Evolutionary conservation across 1,140 invertebrate species (phyloP).

Genomic region (Scaptomyza pallida): DNA sequence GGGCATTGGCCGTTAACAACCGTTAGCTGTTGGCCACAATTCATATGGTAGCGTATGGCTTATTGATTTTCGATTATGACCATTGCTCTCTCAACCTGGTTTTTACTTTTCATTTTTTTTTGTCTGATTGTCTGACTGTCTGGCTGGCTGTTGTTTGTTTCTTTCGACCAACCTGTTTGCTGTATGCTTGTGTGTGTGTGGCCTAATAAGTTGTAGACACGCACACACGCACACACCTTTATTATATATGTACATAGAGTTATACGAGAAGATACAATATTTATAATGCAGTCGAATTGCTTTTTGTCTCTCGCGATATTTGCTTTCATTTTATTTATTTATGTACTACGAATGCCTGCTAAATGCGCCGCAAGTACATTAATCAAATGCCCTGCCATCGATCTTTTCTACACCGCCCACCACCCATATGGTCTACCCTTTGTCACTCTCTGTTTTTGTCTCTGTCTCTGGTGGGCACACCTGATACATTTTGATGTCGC

Average conservation of each 20-base stretch:
- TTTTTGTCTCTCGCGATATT: conserved; percentile 47
- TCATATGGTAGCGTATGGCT: conserved; percentile 52
- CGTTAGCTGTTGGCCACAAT: conserved; percentile 41
- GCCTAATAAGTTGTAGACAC: conserved; percentile 56
- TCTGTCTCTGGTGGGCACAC: conserved; percentile 20
- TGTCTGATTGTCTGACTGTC: conserved; percentile 1
- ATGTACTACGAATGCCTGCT: conserved; percentile 2
- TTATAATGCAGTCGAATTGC: conserved; percentile 63
- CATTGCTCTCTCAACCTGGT: conserved; percentile 27
- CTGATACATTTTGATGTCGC: conserved; percentile 58
- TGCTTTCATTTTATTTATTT: conserved; percentile 44
- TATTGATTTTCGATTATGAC: conserved; percentile 81
- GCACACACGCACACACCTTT: conserved; percentile 4
- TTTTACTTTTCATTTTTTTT: too few species aligned
- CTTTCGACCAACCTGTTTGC: conserved; percentile 66
- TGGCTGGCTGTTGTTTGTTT: conserved; percentile 21
- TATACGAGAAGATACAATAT: conserved; percentile 56
- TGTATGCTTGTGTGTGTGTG: conserved; percentile 64
- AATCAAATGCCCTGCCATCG: conserved; percentile 47
- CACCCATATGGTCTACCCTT: not conserved
- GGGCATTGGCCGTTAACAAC: conserved; percentile 28
- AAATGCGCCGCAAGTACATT: conserved; percentile 48
- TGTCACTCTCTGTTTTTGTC: not conserved
- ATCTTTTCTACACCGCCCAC: conserved; percentile 1
- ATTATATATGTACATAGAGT: not conserved